Evolutionary conservation across 2,797 vertebrate genomes (phyloP).

Genomic region (Brachyalestes nurse): DNA sequence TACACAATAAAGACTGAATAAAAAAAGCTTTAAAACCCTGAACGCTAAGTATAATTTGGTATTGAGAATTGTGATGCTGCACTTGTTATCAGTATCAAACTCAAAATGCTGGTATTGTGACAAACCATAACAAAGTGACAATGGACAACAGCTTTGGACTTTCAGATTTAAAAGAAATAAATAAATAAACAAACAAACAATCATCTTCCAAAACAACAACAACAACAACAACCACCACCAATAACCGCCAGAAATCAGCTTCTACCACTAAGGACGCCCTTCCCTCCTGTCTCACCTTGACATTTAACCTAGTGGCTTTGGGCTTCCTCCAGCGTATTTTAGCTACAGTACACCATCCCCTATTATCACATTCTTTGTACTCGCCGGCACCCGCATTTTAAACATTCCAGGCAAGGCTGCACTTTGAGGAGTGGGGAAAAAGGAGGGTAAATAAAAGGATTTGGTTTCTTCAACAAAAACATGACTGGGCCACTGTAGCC

Average conservation of each 20-base stretch:
- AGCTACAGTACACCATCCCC: slow-evolving; percentile 56
- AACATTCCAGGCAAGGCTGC: slow-evolving; percentile 66
- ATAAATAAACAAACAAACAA: neutral
- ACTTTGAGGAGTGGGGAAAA: slow-evolving; percentile 55
- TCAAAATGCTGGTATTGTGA: neutral
- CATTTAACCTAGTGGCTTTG: slow-evolving; percentile 30
- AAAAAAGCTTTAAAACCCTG: neutral
- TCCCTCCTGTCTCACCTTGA: slow-evolving; percentile 21
- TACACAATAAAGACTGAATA: neutral
- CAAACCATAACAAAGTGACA: neutral
- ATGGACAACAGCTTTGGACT: neutral
- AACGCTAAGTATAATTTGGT: neutral
- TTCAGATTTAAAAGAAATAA: neutral
- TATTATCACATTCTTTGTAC: slow-evolving; percentile 67
- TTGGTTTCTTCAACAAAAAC: slow-evolving; percentile 63
- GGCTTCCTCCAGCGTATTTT: slow-evolving; percentile 19
- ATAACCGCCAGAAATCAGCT: neutral
- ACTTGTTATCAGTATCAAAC: neutral
- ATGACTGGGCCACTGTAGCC: slow-evolving; percentile 53
- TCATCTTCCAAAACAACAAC: neutral
- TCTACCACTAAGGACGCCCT: no score
- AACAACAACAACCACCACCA: no score
- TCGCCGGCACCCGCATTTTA: slow-evolving; percentile 52
- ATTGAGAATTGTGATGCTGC: neutral
- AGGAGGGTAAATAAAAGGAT: slow-evolving; percentile 50